A percentile compares a stretch with the other conserved stretches of the same genome.
Evolutionary conservation across 2,113 vertebrate species (phyloP).

Genomic region (Pogonocichla stellata): DNA sequence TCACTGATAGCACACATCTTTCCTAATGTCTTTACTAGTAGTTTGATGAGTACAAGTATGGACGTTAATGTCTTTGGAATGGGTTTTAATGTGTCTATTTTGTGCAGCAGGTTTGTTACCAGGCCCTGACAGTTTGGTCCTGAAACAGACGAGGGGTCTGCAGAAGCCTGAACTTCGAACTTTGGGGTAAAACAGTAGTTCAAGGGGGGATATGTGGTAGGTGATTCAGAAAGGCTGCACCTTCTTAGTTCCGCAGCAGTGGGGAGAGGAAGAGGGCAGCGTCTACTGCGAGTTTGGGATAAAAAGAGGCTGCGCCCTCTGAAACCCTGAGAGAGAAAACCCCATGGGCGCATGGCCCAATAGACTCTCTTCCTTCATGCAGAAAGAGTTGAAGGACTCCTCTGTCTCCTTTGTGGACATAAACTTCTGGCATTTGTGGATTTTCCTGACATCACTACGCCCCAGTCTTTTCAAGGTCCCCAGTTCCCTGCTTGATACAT

Average conservation of each 20-base stretch:
- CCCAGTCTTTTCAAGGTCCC: not conserved
- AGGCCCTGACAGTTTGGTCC: not conserved
- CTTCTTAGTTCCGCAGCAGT: not conserved
- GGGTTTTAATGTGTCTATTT: not conserved
- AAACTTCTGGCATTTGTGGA: not conserved
- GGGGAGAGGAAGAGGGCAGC: not conserved
- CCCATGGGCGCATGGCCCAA: accelerated
- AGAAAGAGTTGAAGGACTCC: not conserved
- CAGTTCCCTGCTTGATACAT: not conserved
- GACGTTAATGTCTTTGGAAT: not conserved
- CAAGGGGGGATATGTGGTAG: not conserved
- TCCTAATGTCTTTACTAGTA: not conserved
- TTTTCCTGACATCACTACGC: not conserved
- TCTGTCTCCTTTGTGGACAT: not conserved
- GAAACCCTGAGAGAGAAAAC: accelerated
- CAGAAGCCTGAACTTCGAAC: not conserved
- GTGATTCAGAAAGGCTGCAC: too few species aligned
- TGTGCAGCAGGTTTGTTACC: not conserved
- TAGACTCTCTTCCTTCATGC: too few species aligned
- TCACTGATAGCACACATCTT: not conserved
- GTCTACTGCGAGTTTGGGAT: accelerated
- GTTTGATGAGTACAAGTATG: not conserved
- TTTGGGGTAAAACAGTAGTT: not conserved
- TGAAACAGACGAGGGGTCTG: not conserved
- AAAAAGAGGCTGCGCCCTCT: accelerated